Percentiles rank a stretch among this genome's conserved stretches.
Conservation (phyloP, 2,888 invertebrate genomes). For the Tanypteryx hageni region DNA sequence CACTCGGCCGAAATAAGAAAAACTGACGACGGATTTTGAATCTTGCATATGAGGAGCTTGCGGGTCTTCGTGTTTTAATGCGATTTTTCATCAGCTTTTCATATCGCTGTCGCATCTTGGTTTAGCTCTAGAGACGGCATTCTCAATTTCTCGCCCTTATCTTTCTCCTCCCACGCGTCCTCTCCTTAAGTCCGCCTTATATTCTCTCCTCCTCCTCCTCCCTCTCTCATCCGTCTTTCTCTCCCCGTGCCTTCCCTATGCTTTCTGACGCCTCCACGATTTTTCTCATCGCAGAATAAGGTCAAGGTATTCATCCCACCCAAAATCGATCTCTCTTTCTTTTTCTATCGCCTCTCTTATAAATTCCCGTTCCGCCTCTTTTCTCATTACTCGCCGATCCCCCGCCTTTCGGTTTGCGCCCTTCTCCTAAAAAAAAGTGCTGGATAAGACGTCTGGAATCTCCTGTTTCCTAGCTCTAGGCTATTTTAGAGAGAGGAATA, state of each 20-base stretch:
- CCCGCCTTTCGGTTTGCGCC: not conserved
- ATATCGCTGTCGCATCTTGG: slow-evolving; percentile 14
- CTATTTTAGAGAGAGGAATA: not conserved
- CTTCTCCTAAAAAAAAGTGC: not conserved
- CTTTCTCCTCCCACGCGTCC: not conserved
- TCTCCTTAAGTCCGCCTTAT: not conserved
- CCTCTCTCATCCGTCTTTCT: not conserved
- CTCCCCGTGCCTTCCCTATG: too few relatives aligned
- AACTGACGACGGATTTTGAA: too few relatives aligned
- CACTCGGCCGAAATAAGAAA: too few relatives aligned
- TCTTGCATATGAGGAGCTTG: too few relatives aligned
- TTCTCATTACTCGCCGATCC: not conserved
- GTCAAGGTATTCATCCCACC: slow-evolving; percentile 49
- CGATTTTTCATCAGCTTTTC: slow-evolving; percentile 26
- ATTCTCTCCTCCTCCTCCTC: not conserved
- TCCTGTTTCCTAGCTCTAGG: slow-evolving; percentile 13
- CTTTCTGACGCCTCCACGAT: too few relatives aligned
- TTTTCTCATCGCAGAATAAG: slow-evolving; percentile 41
- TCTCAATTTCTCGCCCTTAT: not conserved
- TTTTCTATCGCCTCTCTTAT: not conserved
- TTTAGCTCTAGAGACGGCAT: not conserved
- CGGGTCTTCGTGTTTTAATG: not conserved
- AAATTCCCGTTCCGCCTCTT: not conserved
- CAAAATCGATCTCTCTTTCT: not conserved
- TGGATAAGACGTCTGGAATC: not conserved